Percentiles rank a stretch among this genome's conserved stretches.
These are phyloP conservation scores for Mesorhabditis spiculigera DNA, from an alignment of 2,888 invertebrate genomes.

Conservation along the genomic window DNA sequence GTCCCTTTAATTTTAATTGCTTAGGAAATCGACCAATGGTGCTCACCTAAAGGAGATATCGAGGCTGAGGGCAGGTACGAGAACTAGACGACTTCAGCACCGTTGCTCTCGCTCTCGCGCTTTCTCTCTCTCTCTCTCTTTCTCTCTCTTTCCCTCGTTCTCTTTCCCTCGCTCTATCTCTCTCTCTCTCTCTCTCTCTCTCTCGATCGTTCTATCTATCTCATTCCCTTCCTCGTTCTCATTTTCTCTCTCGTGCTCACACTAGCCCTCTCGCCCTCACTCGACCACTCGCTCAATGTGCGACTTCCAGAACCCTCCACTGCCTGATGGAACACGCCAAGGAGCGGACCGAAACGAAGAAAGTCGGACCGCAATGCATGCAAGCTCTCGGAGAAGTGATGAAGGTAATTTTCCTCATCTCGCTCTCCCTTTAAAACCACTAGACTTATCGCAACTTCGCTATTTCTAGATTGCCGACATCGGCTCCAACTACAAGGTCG, in stretches of 20 bases:
- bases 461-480: slow-evolving; percentile 74
- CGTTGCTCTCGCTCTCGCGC: no score
- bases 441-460: no score
- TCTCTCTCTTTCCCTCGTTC: no score
- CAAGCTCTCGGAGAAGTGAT: slow-evolving; percentile 34
- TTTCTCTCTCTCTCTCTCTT: no score
- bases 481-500: slow-evolving; percentile 92
- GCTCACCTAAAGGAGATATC: slow-evolving; percentile 57
- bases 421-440: no score
- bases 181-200: no score
- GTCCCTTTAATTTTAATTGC: not conserved
- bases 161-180: no score
- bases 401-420: slow-evolving; percentile 18
- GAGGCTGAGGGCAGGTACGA: slow-evolving; percentile 68
- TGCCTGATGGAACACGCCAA: slow-evolving; percentile 74
- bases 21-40: slow-evolving; percentile 66
- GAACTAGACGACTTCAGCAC: slow-evolving; percentile 61
- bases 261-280: no score
- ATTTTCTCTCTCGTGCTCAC: no score
- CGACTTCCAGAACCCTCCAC: slow-evolving; percentile 75
- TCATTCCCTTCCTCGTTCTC: no score
- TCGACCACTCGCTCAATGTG: no score
- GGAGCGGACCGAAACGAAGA: slow-evolving; percentile 39
- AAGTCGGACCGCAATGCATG: slow-evolving; percentile 44
- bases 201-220: no score